Conservation (phyloP, 2,113 vertebrate species). For the Mionectes macconnelli region DNA sequence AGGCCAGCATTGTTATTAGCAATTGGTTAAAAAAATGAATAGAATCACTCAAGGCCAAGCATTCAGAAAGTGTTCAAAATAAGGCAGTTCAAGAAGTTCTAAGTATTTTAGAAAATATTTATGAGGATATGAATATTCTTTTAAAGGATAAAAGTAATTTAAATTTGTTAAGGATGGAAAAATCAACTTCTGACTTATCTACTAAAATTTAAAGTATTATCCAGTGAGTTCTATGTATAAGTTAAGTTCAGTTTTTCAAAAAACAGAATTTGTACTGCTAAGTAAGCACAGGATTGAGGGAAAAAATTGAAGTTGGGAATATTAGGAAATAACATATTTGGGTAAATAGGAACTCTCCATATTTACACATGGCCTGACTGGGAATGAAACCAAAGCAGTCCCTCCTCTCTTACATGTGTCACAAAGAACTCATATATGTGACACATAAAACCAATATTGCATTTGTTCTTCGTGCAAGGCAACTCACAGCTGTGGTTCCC, state of each 20-base stretch:
- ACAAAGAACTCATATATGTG: not conserved
- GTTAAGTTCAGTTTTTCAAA: not conserved
- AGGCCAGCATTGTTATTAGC: not conserved
- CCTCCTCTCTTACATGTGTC: not conserved
- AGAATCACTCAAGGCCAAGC: not conserved
- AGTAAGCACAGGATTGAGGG: not conserved
- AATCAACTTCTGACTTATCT: not conserved
- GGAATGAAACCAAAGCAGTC: not conserved
- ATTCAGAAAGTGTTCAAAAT: not conserved
- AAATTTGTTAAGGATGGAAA: not conserved
- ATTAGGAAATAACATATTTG: not conserved
- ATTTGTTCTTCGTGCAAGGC: not conserved
- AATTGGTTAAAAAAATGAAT: not conserved
- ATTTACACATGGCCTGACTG: not conserved
- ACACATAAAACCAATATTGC: not conserved
- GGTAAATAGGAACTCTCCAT: not conserved
- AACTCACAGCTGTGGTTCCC: not conserved
- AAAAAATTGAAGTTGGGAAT: not conserved
- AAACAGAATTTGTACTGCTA: not conserved
- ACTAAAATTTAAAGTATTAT: not conserved
- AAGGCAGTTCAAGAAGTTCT: not conserved
- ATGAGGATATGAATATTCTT: not conserved
- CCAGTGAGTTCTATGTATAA: not conserved
- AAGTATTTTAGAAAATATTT: not conserved
- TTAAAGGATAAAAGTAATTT: not conserved